phyloP scores from a whole-genome alignment of 2,797 vertebrate species.

The Knipowitschia caucasica region DNA sequence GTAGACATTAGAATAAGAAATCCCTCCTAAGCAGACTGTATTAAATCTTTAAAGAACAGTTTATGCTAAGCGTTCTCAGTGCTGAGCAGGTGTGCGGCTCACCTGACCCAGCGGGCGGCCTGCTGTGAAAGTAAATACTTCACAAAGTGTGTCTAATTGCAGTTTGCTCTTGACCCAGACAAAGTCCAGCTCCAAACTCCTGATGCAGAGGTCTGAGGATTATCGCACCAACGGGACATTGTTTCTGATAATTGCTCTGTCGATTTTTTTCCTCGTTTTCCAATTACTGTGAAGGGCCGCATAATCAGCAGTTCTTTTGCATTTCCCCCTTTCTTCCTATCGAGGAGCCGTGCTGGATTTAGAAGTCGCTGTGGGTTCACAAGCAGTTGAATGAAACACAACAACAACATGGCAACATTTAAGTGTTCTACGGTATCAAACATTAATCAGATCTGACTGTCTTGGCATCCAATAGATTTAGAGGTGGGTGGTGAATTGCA shows the following conservation, averaged over 20 bases:
- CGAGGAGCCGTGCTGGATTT: constrained; percentile 10
- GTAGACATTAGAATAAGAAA: background rate
- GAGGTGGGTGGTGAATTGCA: too few species aligned
- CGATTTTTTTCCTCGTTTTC: constrained; percentile 26
- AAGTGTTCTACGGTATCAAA: too few species aligned
- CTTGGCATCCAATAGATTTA: too few species aligned
- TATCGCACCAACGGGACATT: constrained; percentile 43
- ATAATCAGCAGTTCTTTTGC: constrained; percentile 52
- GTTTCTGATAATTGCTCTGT: constrained; percentile 54
- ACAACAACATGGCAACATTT: background rate
- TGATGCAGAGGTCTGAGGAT: constrained; percentile 43
- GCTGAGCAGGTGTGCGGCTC: background rate
- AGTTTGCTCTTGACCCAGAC: constrained; percentile 13
- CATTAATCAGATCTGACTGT: too few species aligned
- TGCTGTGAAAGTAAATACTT: constrained; percentile 29
- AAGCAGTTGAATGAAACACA: background rate
- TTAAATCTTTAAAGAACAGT: background rate
- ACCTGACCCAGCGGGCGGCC: background rate
- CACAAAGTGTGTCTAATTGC: constrained; percentile 19
- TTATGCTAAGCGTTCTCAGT: background rate
- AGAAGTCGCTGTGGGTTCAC: constrained; percentile 21
- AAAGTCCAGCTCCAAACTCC: constrained; percentile 23
- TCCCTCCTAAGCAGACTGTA: background rate
- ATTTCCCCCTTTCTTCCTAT: constrained; percentile 30
- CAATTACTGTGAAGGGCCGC: constrained; percentile 48